These are phyloP conservation scores for Cyclura pinguis DNA, from an alignment of 2,797 vertebrate species.

Conservation along the genomic window DNA sequence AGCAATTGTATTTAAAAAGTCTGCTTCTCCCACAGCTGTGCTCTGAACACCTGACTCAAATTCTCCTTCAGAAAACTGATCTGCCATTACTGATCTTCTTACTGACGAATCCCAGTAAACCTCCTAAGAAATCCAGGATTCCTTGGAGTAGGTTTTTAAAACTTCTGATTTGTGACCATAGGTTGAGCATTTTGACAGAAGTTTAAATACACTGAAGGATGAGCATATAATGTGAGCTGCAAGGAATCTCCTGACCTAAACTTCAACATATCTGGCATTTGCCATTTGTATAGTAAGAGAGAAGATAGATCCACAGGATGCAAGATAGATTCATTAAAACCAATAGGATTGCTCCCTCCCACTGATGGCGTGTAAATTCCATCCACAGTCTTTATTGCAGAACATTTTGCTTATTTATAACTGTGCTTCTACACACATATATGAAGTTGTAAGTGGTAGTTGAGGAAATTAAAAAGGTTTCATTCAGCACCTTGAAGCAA, in stretches of 20 bases:
- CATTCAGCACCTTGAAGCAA: constrained; percentile 43
- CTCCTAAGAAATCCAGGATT: neutral
- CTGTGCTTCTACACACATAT: neutral
- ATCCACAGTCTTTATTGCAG: neutral
- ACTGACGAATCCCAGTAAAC: neutral
- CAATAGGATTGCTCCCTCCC: neutral
- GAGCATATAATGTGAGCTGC: neutral
- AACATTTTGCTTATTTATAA: neutral
- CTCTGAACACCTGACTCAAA: neutral
- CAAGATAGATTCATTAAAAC: constrained; percentile 9
- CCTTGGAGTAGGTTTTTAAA: neutral
- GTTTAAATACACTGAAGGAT: neutral
- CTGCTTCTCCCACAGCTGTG: neutral
- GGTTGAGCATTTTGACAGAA: neutral
- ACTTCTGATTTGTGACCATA: neutral
- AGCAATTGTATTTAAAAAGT: neutral
- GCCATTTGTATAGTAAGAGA: neutral
- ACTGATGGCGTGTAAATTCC: neutral
- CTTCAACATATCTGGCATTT: rapidly evolving
- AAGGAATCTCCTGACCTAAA: rapidly evolving
- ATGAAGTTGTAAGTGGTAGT: constrained; percentile 24
- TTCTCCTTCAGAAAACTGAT: neutral
- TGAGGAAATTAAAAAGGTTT: constrained; percentile 49
- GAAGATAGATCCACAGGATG: neutral
- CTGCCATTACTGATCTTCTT: neutral